Base-by-base conservation (phyloP, 2,888 invertebrate species). In the Tachina grossa region DNA sequence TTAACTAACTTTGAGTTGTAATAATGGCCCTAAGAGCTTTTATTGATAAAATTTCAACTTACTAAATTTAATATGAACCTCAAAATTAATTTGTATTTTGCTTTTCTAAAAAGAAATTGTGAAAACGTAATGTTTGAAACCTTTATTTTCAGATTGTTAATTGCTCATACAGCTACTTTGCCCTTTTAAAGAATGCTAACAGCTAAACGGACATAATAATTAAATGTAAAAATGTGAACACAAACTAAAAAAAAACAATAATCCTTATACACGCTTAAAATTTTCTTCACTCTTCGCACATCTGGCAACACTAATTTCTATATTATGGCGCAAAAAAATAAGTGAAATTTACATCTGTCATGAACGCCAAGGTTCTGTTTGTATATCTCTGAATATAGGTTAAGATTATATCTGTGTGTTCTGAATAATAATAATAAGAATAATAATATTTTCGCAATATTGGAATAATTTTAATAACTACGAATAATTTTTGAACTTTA, bases 151-250 rank as follows among this genome's bases (percentile, higher is more conserved):
- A 89, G 89, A 88, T 89, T 78, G 86, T 89, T 4, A 89, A 88
- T 59, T 86, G 86, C 9, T 87, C 89, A 8, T 89, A 89, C 63
- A 88, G 87, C 31, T 89, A 89, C 59, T 89, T 88, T 71, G 88
- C 89, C 1, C 69, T 89, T 9, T 66, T 71, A 19, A 79, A 71
- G 16, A 51, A 45, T 41, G 39, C 45, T 13, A 78, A 69, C 11
- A 65, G 53, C n/a, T 74, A 63, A 51, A 43, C 22, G 2, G 31
- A 31, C 31, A 6, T 14, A 10, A 3, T 31, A 31, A 59, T 57
- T 31, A 11, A 5, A 31, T 22, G n/a, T 31, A n/a, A 59, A n/a
- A n/a, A 39, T n/a, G 39, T 51, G 16, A 16, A 10, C 10, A 16
- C 1, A 39, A 39, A 39, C 2, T 31, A 31, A 31, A 31, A 31